Evolutionary conservation across 2,113 vertebrate genomes (phyloP), one percentile per base, ranked within the genome.

Genomic region (Ictidomys tridecemlineatus): DNA sequence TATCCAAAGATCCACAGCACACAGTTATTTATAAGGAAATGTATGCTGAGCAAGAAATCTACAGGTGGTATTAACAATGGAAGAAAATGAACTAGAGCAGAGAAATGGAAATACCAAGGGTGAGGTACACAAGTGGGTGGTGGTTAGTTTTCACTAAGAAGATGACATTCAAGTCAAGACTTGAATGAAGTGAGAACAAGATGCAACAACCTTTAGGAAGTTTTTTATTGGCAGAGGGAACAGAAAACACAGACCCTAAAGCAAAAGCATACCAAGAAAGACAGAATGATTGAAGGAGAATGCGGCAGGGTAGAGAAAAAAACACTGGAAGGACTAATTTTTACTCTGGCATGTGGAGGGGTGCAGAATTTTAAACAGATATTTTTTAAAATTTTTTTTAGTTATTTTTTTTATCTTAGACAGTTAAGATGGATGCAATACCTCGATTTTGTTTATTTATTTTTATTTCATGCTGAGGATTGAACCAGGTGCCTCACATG

Each of bases 111-210:
- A 5, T 80, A 14, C 74, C 51, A 82, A 3, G 7, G 8, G 3
- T 11, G 0, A n/a, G 53, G 14, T 63, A 37, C 48, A 79, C 58
- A 51, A 53, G 26, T 32, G 26, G 34, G 12, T 12, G 34, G 12
- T 12, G 39, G 56, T 65, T 78, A 53, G 12, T 73, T 78, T 94
- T 74, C 61, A 89, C 17, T 78, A 30, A 72, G 45, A 90, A 69
- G n/a, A 85, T 83, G 30, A 48, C 5, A 69, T 78, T 91, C 82
- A 96, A 83, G 34, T 39, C 5, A 86, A 84, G 56, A 86, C 2
- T 89, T 95, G 34, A 91, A 45, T 73, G 32, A 56, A 85, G 20
- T 61, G 74, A 74, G 39, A 92, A 65, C 26, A 85, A 78, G 34
- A 72, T 48, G 12, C 26, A 93, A n/a, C 22, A 76, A 28, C 58